Evolutionary conservation across 2,797 vertebrate genomes (phyloP).

Genomic region (Chrysolophus pictus): DNA sequence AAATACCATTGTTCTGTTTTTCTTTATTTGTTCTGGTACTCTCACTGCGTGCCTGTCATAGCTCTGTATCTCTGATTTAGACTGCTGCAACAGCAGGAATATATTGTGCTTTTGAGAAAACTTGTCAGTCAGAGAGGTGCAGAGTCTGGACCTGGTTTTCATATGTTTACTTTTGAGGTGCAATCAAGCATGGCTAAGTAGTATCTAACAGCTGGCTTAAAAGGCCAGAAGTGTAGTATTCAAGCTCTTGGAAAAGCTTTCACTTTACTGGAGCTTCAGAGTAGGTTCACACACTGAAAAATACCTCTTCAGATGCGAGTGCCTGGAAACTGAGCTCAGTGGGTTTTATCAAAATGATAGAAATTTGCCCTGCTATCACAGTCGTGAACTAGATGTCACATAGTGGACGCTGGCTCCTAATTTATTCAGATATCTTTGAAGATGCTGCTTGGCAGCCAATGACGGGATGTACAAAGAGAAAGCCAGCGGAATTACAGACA

Average conservation of each 20-base stretch:
- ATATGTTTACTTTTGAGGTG: background rate
- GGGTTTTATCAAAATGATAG: background rate
- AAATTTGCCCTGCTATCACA: background rate
- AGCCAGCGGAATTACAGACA: background rate
- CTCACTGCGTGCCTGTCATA: background rate
- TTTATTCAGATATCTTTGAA: background rate
- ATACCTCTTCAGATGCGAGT: background rate
- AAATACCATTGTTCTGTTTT: background rate
- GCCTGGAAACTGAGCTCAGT: background rate
- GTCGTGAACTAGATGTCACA: background rate
- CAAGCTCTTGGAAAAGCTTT: conserved; percentile 2
- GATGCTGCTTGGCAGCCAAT: background rate
- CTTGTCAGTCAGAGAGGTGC: background rate
- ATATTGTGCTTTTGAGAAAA: background rate
- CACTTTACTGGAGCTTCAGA: background rate
- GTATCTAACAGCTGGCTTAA: conserved; percentile 7
- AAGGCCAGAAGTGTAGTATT: background rate
- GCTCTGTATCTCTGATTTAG: background rate
- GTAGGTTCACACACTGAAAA: background rate
- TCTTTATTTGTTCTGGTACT: background rate
- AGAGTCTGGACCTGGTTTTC: background rate
- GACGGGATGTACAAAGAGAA: background rate
- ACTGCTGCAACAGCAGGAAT: background rate
- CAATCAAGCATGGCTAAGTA: background rate
- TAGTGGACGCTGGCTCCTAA: background rate